Base-by-base conservation (phyloP, 1,140 invertebrate species). In the Lepidotrigona ventralis region DNA sequence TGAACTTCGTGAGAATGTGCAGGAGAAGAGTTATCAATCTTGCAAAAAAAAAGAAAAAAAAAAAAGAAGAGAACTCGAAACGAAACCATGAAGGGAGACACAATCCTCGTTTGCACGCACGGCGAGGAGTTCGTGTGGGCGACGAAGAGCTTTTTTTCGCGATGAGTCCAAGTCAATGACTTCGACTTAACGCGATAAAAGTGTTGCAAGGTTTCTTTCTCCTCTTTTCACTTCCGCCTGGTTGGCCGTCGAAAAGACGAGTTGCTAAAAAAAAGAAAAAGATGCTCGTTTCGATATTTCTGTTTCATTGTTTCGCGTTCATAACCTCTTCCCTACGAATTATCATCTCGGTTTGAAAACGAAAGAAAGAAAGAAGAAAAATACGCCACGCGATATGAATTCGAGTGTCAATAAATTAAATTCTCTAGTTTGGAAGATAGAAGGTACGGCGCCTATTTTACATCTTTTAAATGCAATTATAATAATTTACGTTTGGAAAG, bases 151-250 rank as follows among this genome's bases (percentile, higher is more conserved):
- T 58, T 29, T n/a, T n/a, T n/a, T n/a, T 51, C 69, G 19, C 9
- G 26, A 80, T 19, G 68, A 72, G 79, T 80, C n/a, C 56, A 80
- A 73, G 79, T 73, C 79, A 53, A 64, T 60, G 73, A 75, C 73
- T 75, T 75, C 56, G 56, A 19, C 39, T 46, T 46, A 23, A 46
- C 29, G n/a, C 56, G 56, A n/a, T 75, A 14, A 60, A 75, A 75
- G 23, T n/a, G 54, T 19, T 29, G 51, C 53, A 29, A 33, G 12
- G 33, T 51, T 26, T 72, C 17, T 9, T n/a, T 29, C 19, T 14
- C 15, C 56, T 74, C 39, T 46, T 46, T 46, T 39, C 21, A 39
- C 29, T 33, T 74, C 21, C 21, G n/a, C 2, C 29, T 74, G 72
- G 58, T 58, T 58, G 72, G 71, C 8, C 33, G 71, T 56, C 51